phyloP scores from a whole-genome alignment of 2,113 vertebrate species.

The Oxyruncus cristatus region DNA sequence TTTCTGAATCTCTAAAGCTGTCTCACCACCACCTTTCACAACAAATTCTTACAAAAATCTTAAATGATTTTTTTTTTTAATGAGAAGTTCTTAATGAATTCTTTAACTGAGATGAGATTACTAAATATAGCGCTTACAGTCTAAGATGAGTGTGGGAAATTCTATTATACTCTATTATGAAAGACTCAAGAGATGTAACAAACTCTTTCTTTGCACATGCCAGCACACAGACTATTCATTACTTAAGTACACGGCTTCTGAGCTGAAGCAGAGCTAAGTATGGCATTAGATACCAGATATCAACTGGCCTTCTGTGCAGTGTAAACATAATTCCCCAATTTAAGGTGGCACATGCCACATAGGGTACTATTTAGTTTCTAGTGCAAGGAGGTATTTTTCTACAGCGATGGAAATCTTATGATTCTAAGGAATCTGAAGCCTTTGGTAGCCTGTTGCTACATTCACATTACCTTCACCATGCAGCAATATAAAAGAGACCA shows the following conservation, averaged over 20 bases:
- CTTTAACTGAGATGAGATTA: not conserved
- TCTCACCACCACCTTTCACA: not conserved
- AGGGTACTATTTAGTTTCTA: not conserved
- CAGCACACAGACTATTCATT: not conserved
- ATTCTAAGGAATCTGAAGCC: not conserved
- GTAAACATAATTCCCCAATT: not conserved
- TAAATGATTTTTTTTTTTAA: not conserved
- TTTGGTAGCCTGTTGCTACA: not conserved
- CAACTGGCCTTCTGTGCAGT: not conserved
- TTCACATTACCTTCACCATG: not conserved
- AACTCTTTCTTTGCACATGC: not conserved
- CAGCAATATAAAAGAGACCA: not conserved
- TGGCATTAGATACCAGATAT: not conserved
- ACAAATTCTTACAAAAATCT: not conserved
- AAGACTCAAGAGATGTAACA: not conserved
- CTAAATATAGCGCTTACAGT: not conserved
- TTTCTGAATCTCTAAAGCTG: not conserved
- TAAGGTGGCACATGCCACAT: not conserved
- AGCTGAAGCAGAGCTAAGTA: not conserved
- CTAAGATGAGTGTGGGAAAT: not conserved
- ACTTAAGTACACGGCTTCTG: rapidly evolving
- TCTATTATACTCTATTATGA: not conserved
- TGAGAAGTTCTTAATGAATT: not conserved
- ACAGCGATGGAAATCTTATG: not conserved
- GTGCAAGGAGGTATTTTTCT: not conserved